Conservation (phyloP, 2,797 vertebrate genomes). For the Oreortyx pictus region DNA sequence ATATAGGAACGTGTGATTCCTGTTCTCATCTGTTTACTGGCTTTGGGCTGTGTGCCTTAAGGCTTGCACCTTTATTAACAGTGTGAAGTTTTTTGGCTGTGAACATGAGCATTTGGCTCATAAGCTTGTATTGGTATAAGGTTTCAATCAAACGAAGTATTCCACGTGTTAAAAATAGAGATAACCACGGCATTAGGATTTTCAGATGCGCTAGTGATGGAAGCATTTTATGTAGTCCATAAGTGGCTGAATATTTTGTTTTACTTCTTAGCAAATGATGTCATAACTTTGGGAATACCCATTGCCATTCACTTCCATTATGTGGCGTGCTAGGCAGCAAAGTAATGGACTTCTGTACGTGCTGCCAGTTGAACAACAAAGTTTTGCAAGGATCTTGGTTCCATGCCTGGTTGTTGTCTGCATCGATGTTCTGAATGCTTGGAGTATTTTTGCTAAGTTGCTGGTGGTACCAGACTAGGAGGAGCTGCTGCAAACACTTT, state of each 20-base stretch:
- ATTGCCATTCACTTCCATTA: not conserved
- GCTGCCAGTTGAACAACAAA: not conserved
- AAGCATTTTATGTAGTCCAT: not conserved
- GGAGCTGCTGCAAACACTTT: not conserved
- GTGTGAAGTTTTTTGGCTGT: not conserved
- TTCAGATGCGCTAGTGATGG: not conserved
- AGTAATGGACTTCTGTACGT: not conserved
- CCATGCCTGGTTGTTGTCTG: not conserved
- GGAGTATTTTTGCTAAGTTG: not conserved
- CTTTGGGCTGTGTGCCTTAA: slow-evolving; percentile 36
- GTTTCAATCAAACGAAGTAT: not conserved
- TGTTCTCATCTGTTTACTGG: slow-evolving; percentile 1
- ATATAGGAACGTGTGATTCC: slow-evolving; percentile 1
- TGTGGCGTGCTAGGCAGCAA: accelerated
- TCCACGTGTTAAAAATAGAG: not conserved
- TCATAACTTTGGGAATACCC: not conserved
- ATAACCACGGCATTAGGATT: not conserved
- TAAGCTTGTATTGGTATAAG: not conserved
- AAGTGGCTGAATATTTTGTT: not conserved
- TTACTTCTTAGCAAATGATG: not conserved
- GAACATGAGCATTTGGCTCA: not conserved
- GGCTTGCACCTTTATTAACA: slow-evolving; percentile 3
- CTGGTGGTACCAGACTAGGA: not conserved
- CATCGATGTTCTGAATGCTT: not conserved
- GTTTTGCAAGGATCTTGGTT: not conserved